Percentiles rank a stretch among this genome's conserved stretches.
These are phyloP conservation scores for Archocentrus centrarchus DNA, from an alignment of 2,113 vertebrate genomes.

Conservation along the genomic window DNA sequence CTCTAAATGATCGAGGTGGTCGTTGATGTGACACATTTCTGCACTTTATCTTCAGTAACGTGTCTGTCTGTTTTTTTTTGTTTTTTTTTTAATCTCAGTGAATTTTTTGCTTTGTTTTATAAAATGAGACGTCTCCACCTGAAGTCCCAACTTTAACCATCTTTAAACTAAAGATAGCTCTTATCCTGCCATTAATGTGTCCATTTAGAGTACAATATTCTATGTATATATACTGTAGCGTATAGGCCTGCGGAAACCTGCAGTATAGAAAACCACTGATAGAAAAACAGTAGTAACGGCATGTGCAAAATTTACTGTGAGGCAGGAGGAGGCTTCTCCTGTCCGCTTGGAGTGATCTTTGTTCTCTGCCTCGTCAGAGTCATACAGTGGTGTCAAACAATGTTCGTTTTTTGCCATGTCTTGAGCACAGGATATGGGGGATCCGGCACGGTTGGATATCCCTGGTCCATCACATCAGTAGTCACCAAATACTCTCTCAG, in stretches of 20 bases:
- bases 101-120: slow-evolving; percentile 21
- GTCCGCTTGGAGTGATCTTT: background rate
- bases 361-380: background rate
- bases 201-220: slow-evolving; percentile 8
- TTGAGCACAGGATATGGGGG: slow-evolving; percentile 23
- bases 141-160: slow-evolving; percentile 9
- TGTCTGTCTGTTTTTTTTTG: background rate
- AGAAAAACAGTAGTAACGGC: slow-evolving; percentile 61
- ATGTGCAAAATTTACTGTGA: slow-evolving; percentile 69
- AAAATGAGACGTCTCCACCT: background rate
- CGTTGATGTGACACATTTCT: background rate
- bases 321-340: slow-evolving; percentile 46
- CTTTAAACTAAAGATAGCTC: background rate
- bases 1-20: slow-evolving; percentile 51
- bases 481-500: slow-evolving; percentile 44
- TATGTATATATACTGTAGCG: slow-evolving; percentile 16
- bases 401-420: background rate
- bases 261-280: slow-evolving; percentile 22
- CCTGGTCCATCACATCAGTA: slow-evolving; percentile 34
- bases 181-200: slow-evolving; percentile 22
- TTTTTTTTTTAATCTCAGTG: background rate
- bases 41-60: background rate
- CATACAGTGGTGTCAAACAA: slow-evolving; percentile 20
- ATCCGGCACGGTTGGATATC: slow-evolving; percentile 34
- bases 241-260: slow-evolving; percentile 40